A percentile compares a stretch with the other conserved stretches of the same genome.
Conservation (phyloP, 2,113 vertebrate genomes). For the Orthonyx spaldingii region DNA sequence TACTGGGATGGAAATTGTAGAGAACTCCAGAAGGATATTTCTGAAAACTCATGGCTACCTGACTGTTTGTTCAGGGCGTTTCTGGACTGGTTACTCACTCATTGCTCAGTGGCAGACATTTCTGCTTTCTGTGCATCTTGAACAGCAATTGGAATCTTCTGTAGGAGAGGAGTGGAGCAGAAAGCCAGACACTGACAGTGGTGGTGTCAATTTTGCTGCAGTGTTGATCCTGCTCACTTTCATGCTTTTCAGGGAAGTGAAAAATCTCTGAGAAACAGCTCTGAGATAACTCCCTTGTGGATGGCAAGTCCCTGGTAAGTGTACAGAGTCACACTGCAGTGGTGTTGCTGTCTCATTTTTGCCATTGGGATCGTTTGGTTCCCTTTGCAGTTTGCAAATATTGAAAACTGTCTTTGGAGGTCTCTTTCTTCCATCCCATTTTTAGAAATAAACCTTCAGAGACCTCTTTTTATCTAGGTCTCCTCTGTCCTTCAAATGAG, state of each 20-base stretch:
- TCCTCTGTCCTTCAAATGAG: neutral
- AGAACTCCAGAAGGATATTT: neutral
- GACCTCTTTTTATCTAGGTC: neutral
- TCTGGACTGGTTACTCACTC: neutral
- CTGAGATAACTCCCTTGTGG: neutral
- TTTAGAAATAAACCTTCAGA: neutral
- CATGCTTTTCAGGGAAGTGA: neutral
- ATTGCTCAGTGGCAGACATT: neutral
- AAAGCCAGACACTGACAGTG: neutral
- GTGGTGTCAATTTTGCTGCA: neutral
- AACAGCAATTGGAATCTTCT: neutral
- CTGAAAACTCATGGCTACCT: neutral
- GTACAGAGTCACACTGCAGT: neutral
- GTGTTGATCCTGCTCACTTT: neutral
- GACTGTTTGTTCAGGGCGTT: neutral
- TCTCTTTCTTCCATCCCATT: neutral
- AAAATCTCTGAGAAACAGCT: neutral
- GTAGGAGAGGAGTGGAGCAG: neutral
- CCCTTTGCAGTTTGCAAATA: neutral
- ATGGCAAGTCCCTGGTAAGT: no score
- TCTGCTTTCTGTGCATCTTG: neutral
- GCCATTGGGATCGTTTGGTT: neutral
- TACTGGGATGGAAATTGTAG: neutral
- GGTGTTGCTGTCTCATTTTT: neutral
- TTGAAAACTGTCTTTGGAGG: neutral